Percentiles rank a stretch among this genome's conserved stretches.
These are phyloP conservation scores for Tinamus guttatus DNA, from an alignment of 2,113 vertebrate genomes.

Conservation along the genomic window DNA sequence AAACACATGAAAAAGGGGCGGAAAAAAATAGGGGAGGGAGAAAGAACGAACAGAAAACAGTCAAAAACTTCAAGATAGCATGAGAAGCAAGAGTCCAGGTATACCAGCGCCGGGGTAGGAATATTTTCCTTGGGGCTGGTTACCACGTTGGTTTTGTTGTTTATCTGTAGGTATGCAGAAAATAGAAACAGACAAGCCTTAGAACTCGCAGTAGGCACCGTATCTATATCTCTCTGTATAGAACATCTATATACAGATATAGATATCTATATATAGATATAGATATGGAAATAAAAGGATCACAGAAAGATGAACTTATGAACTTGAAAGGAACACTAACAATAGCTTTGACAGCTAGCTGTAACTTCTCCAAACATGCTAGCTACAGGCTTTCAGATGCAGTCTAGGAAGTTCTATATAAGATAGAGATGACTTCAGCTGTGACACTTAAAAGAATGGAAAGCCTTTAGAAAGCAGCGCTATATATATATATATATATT, in stretches of 20 bases:
- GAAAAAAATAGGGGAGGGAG: constrained; percentile 10
- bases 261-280: constrained; percentile 61
- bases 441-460: neutral
- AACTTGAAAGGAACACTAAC: constrained; percentile 1
- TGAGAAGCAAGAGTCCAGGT: constrained; percentile 81
- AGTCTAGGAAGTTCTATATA: neutral
- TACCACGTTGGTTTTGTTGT: constrained; percentile 99
- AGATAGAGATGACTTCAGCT: neutral
- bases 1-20: constrained; percentile 52
- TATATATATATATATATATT: too few species aligned
- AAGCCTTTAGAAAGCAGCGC: neutral
- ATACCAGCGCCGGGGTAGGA: constrained; percentile 96
- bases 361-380: neutral
- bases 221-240: constrained; percentile 68
- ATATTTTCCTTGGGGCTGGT: constrained; percentile 96
- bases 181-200: constrained; percentile 86
- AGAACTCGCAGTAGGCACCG: constrained; percentile 56
- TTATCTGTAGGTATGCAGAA: constrained; percentile 93
- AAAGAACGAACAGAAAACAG: constrained; percentile 74
- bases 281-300: constrained; percentile 73
- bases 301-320: constrained; percentile 54
- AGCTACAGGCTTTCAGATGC: neutral
- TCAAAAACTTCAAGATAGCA: constrained; percentile 75
- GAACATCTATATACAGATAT: constrained; percentile 61
- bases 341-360: neutral